Conservation (phyloP, 2,888 invertebrate genomes). For the Tenthredo amoena region DNA sequence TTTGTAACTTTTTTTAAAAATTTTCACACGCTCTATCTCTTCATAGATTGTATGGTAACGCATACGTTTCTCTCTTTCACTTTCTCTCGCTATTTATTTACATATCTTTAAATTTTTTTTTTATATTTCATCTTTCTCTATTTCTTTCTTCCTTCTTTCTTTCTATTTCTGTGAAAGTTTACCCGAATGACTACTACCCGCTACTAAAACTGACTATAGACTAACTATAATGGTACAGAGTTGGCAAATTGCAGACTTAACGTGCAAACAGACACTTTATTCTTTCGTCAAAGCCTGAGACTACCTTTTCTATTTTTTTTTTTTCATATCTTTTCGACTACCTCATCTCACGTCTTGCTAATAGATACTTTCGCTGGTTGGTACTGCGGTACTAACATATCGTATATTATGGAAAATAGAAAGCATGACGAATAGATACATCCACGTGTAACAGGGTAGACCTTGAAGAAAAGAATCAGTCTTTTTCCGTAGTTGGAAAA, state of each 20-base stretch:
- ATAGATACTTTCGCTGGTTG: constrained; percentile 20
- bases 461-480: background rate
- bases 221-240: constrained; percentile 2
- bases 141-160: background rate
- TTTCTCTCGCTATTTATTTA: constrained; percentile 5
- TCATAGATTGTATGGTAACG: background rate
- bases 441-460: background rate
- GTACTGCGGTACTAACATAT: constrained; percentile 5
- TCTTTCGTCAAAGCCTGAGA: background rate
- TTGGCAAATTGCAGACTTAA: background rate
- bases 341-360: background rate
- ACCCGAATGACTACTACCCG: constrained; percentile 26
- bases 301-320: background rate
- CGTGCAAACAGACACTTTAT: background rate
- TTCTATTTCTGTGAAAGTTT: constrained; percentile 38
- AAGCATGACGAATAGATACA: constrained; percentile 34
- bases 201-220: constrained; percentile 46
- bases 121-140: background rate
- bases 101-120: background rate
- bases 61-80: constrained; percentile 7
- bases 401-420: constrained; percentile 15
- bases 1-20: background rate
- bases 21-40: background rate
- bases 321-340: background rate
- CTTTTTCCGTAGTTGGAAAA: background rate